Base-by-base conservation (phyloP, 2,113 vertebrate species). In the Aegypius monachus region DNA sequence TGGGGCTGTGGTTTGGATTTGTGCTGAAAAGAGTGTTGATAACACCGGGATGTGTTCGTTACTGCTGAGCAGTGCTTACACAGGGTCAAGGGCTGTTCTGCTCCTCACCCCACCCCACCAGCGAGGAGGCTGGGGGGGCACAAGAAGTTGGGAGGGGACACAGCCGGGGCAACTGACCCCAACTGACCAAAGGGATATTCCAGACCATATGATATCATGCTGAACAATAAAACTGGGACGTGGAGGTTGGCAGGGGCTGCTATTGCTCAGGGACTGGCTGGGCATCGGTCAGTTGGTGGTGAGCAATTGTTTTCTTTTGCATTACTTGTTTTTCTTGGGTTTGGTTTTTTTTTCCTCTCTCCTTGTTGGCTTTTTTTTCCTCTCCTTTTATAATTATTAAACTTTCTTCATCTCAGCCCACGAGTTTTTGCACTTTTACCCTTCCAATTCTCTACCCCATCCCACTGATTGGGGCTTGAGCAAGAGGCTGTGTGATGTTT, bases 401-500 rank as follows among this genome's bases (percentile, higher is more conserved):
- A 83, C 11, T 52, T 50, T 23, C 32, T 43, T 45, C 53, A 45
- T 63, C 58, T 53, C 20, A 73, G 23, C 25, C 25, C 16, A 26
- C 0, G 4, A 26, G 12, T 26, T 73, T 38, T 53, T 74, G 21
- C 10, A 36, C 13, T 45, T 65, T 74, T 47, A 47, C 11, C 6
- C 10, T 65, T 73, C 27, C 27, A 40, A 3, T 66, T 40, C 43
- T 59, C 13, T 43, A 42, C 21, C 14, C 4, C 8, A 14, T 45
- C 38, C 25, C 20, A 70, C 13, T 59, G 22, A 61, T 3, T 6
- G 1, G 7, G 2, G 34, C 17, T 10, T 0, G 3, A 79, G 26
- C 3, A 2, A 75, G 8, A 38, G 14, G 19, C 13, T 70, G 29
- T 31, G 29, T 8, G 5, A 10, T 63, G 12, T 43, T 90, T 17